Conservation (phyloP, 2,113 vertebrate species). For the Parus major region DNA sequence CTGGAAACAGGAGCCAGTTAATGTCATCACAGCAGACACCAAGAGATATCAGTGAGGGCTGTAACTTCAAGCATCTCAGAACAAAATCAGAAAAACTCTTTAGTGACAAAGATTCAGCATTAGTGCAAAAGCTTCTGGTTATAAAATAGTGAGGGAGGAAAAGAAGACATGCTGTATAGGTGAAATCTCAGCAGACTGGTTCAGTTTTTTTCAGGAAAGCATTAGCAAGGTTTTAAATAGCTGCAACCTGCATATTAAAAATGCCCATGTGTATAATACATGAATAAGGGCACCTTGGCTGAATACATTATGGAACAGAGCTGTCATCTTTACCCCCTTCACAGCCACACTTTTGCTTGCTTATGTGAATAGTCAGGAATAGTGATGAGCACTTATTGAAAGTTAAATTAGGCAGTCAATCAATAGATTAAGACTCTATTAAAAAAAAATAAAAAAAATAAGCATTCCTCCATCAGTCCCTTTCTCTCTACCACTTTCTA, state of each 20-base stretch:
- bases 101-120: background rate
- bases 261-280: slow-evolving; percentile 43
- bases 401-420: slow-evolving; percentile 34
- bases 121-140: background rate
- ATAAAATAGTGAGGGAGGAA: background rate
- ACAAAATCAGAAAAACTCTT: background rate
- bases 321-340: slow-evolving; percentile 27
- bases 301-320: slow-evolving; percentile 56
- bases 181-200: background rate
- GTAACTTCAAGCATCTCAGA: background rate
- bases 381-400: background rate
- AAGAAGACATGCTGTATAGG: background rate
- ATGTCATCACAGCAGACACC: background rate
- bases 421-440: background rate
- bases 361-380: slow-evolving; percentile 37
- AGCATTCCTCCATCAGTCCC: background rate
- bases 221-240: slow-evolving; percentile 52
- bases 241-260: slow-evolving; percentile 57
- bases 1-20: background rate
- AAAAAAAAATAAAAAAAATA: background rate
- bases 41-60: background rate
- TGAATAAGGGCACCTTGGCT: slow-evolving; percentile 61
- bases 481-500: background rate
- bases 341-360: slow-evolving; percentile 20
- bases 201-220: slow-evolving; percentile 21